Percentiles rank a stretch among this genome's conserved stretches.
Conservation (phyloP, 2,888 invertebrate genomes). For the Hyposoter didymator region DNA sequence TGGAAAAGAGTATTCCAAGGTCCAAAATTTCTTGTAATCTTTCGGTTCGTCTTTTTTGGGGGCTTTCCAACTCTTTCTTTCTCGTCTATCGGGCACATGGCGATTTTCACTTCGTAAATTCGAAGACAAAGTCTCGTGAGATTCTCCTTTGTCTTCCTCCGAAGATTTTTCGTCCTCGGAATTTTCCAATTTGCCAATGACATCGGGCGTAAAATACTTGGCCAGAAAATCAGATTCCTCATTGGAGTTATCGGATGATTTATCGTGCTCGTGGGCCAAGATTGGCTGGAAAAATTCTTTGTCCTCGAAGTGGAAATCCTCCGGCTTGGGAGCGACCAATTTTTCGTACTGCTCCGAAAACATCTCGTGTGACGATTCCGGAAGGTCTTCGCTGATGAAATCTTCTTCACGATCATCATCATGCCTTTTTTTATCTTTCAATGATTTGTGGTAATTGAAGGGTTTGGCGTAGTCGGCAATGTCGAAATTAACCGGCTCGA, state of each 20-base stretch:
- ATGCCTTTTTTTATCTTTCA: constrained; percentile 69
- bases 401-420: constrained; percentile 78
- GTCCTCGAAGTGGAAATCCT: constrained; percentile 59
- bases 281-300: constrained; percentile 66
- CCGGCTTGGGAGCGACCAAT: constrained; percentile 19
- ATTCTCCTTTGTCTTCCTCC: constrained; percentile 37
- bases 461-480: constrained; percentile 75
- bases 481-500: constrained; percentile 71
- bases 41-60: constrained; percentile 84
- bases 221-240: constrained; percentile 51
- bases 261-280: constrained; percentile 19
- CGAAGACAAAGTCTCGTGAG: constrained; percentile 68
- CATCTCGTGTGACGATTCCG: constrained; percentile 45
- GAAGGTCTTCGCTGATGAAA: constrained; percentile 74
- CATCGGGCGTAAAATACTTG: constrained; percentile 65
- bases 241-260: constrained; percentile 32
- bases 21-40: constrained; percentile 86
- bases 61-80: constrained; percentile 80
- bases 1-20: constrained; percentile 85
- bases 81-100: constrained; percentile 75
- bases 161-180: constrained; percentile 50
- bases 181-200: constrained; percentile 46
- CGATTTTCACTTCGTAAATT: constrained; percentile 71
- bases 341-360: constrained; percentile 6
- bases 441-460: constrained; percentile 74